phyloP scores from a whole-genome alignment of 2,797 vertebrate genomes.

The Brachyrhaphis roseni region DNA sequence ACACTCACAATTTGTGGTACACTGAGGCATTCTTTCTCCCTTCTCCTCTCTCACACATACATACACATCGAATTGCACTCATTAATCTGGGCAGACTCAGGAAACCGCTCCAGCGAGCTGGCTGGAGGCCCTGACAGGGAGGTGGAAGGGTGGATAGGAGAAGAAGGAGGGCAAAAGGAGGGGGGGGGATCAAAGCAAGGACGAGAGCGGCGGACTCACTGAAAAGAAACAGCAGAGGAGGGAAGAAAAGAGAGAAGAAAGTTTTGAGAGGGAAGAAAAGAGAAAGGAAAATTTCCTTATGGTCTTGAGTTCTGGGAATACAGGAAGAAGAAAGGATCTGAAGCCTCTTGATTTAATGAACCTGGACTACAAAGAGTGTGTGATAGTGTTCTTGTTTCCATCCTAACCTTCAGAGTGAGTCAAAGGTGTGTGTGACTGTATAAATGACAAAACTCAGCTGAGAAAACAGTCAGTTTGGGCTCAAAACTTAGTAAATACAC shows the following conservation, averaged over 20 bases:
- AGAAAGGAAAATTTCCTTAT: constrained; percentile 77
- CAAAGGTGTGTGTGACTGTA: constrained; percentile 14
- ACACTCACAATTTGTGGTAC: constrained; percentile 77
- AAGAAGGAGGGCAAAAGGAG: constrained; percentile 8
- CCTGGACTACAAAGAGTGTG: constrained; percentile 37
- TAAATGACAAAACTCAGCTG: constrained; percentile 18
- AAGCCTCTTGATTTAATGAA: constrained; percentile 70
- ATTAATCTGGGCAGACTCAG: constrained; percentile 91
- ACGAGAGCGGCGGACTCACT: constrained; percentile 73
- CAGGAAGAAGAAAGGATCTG: constrained; percentile 67
- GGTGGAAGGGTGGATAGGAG: constrained; percentile 23
- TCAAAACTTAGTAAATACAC: constrained; percentile 19
- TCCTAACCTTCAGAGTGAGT: constrained; percentile 28
- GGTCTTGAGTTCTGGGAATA: constrained; percentile 68
- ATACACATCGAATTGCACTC: constrained; percentile 74
- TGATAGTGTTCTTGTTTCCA: constrained; percentile 23
- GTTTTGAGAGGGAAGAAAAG: constrained; percentile 79
- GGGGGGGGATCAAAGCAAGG: constrained; percentile 78
- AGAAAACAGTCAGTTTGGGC: constrained; percentile 17
- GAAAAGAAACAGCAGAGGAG: constrained; percentile 82
- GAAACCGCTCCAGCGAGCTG: constrained; percentile 92
- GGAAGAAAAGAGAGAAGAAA: constrained; percentile 74
- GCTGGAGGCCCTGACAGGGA: constrained; percentile 88
- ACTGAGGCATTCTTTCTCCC: constrained; percentile 71
- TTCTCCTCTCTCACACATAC: constrained; percentile 56